A percentile compares a stretch with the other conserved stretches of the same genome.
Conservation (phyloP, 2,113 vertebrate species). For the Chelonoidis abingdonii region DNA sequence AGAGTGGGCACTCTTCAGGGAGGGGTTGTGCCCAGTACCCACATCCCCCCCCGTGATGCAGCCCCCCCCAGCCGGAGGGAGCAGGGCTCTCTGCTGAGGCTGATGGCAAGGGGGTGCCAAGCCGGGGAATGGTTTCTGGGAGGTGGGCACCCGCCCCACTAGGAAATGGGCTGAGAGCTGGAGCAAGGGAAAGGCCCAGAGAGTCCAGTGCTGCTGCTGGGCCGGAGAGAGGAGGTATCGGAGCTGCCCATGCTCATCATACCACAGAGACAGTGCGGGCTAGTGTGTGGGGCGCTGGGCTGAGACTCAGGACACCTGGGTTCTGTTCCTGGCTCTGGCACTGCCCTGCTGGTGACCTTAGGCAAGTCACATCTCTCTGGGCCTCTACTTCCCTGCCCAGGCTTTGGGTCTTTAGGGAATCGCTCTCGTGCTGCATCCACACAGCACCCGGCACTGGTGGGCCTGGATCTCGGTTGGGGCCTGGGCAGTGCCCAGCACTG, state of each 20-base stretch:
- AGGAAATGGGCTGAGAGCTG: too few species aligned
- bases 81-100: background rate
- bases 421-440: background rate
- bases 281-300: background rate
- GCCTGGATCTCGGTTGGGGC: too few species aligned
- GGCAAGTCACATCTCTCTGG: background rate
- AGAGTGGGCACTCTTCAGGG: background rate
- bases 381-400: background rate
- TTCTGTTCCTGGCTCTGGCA: background rate
- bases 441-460: background rate
- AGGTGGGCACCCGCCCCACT: too few species aligned
- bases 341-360: background rate
- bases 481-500: background rate
- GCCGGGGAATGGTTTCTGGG: too few species aligned
- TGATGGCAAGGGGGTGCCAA: background rate
- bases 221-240: background rate
- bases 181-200: too few species aligned
- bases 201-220: background rate
- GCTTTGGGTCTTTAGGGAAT: background rate
- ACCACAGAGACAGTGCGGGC: background rate
- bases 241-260: fast-evolving
- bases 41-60: too few species aligned
- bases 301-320: background rate
- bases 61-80: background rate
- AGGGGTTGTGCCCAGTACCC: background rate